A percentile compares a stretch with the other conserved stretches of the same genome.
phyloP scores from a whole-genome alignment of 1,140 invertebrate species.

The Dreissena polymorpha region DNA sequence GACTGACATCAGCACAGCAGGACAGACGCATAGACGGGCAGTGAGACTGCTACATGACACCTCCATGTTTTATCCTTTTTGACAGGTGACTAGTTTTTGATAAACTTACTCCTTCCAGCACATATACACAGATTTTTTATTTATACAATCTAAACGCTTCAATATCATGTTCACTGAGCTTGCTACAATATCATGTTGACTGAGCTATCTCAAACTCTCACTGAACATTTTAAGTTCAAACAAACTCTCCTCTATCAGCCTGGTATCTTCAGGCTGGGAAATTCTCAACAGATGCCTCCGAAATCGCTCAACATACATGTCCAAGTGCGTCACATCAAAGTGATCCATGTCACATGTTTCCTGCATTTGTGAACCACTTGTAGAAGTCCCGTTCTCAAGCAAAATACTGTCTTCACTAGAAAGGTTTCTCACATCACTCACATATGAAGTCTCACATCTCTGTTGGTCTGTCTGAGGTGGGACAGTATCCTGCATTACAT shows the following conservation, averaged over 20 bases:
- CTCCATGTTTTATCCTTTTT: too few species aligned
- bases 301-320: conserved; percentile 27
- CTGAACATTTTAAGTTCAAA: background rate
- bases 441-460: background rate
- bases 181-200: too few species aligned
- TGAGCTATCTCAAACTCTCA: too few species aligned
- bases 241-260: background rate
- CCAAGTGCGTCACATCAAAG: conserved; percentile 14
- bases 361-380: background rate
- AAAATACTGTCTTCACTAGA: background rate
- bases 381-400: background rate
- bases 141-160: too few species aligned
- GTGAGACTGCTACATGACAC: too few species aligned
- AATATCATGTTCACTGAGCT: too few species aligned
- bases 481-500: background rate
- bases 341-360: background rate
- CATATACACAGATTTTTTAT: too few species aligned
- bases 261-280: conserved; percentile 6
- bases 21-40: too few species aligned
- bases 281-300: conserved; percentile 36
- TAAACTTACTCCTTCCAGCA: too few species aligned
- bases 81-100: too few species aligned
- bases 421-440: background rate
- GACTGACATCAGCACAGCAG: too few species aligned
- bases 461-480: background rate